These are phyloP conservation scores for Martes martes DNA, from an alignment of 2,113 vertebrate genomes.

Conservation along the genomic window DNA sequence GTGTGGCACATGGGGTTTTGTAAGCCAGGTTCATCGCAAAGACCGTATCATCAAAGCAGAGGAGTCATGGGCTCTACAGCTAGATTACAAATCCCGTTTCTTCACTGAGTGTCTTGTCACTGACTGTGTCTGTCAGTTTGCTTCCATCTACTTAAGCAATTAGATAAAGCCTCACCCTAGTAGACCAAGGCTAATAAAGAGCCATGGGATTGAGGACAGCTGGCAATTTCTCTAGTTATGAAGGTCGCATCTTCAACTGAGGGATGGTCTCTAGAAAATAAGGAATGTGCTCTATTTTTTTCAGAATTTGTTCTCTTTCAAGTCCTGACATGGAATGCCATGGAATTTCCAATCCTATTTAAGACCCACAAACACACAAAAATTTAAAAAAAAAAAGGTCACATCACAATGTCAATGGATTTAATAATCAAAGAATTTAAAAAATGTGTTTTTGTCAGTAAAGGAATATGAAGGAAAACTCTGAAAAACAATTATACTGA, in stretches of 20 bases:
- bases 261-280: constrained; percentile 57
- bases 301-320: constrained; percentile 58
- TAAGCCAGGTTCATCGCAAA: constrained; percentile 79
- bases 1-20: constrained; percentile 79
- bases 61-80: constrained; percentile 65
- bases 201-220: constrained; percentile 72
- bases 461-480: background rate
- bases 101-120: constrained; percentile 72
- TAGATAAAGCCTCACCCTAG: constrained; percentile 71
- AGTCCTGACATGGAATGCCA: constrained; percentile 31
- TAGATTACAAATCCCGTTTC: constrained; percentile 78
- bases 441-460: background rate
- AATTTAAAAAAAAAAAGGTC: background rate
- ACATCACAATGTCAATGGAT: constrained; percentile 17
- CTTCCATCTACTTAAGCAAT: constrained; percentile 78
- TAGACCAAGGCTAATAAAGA: constrained; percentile 75
- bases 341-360: constrained; percentile 68
- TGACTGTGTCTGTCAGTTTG: constrained; percentile 69
- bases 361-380: background rate
- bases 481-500: background rate
- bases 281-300: constrained; percentile 29
- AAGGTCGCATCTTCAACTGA: constrained; percentile 56
- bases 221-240: constrained; percentile 79
- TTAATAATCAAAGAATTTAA: background rate
- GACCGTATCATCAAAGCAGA: constrained; percentile 74